Evolutionary conservation across 2,888 invertebrate genomes (phyloP).

Genomic region (Andrena praecox): DNA sequence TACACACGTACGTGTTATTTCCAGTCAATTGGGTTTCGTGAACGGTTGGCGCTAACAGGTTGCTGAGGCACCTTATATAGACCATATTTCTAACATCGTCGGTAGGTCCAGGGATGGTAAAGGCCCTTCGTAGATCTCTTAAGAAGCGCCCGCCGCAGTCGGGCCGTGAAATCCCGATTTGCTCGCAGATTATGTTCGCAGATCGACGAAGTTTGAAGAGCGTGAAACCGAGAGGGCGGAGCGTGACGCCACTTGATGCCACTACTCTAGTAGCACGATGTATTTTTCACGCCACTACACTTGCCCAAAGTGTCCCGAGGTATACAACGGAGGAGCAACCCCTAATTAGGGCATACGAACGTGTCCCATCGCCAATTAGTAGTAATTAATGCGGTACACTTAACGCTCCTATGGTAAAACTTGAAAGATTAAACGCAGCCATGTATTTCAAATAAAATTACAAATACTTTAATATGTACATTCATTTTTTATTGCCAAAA

Average conservation of each 20-base stretch:
- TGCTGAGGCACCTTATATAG: conserved; percentile 24
- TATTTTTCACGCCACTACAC: conserved; percentile 67
- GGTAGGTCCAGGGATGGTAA: conserved; percentile 40
- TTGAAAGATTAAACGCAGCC: not conserved
- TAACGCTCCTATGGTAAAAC: not conserved
- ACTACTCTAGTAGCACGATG: conserved; percentile 68
- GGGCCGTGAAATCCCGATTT: conserved; percentile 82
- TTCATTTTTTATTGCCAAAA: not conserved
- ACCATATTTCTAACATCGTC: conserved; percentile 29
- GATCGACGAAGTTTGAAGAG: conserved; percentile 78
- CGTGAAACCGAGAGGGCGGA: conserved; percentile 80
- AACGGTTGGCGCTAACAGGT: conserved; percentile 14
- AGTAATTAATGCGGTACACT: not conserved
- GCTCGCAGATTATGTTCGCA: conserved; percentile 79
- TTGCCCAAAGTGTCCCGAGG: conserved; percentile 22
- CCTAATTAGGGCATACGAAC: conserved; percentile 11
- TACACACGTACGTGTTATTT: not conserved
- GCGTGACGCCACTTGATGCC: conserved; percentile 75
- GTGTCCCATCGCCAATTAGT: not conserved
- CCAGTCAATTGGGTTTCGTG: not conserved
- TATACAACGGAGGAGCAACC: not conserved
- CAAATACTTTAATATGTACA: not conserved
- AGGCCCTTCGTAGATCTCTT: conserved; percentile 63
- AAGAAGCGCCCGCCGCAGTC: conserved; percentile 69
- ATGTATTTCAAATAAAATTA: not conserved